Conservation (phyloP, 1,140 invertebrate genomes). For the Conus betulinus region DNA sequence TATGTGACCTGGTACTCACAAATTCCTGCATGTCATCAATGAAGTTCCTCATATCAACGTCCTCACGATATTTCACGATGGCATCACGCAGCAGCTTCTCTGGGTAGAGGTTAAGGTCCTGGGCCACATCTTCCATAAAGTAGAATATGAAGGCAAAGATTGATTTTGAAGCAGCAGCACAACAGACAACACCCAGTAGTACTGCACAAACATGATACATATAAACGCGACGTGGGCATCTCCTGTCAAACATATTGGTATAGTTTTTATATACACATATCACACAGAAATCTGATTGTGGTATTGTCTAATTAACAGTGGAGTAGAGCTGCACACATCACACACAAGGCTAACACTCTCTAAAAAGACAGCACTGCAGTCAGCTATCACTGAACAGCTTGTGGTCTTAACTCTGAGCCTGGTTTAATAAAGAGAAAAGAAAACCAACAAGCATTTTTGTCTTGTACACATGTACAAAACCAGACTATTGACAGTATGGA, state of each 20-base stretch:
- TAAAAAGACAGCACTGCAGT: too few relatives aligned
- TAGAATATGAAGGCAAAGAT: constrained; percentile 88
- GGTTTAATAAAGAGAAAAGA: too few relatives aligned
- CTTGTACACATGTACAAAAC: too few relatives aligned
- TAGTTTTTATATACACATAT: background rate
- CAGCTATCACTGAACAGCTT: too few relatives aligned
- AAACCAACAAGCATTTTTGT: too few relatives aligned
- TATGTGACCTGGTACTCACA: constrained; percentile 77
- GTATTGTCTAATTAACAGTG: too few relatives aligned
- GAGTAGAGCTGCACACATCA: too few relatives aligned
- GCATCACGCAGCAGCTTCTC: constrained; percentile 90
- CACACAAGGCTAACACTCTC: too few relatives aligned
- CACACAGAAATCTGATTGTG: too few relatives aligned
- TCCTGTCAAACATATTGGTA: background rate
- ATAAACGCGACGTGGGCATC: too few relatives aligned
- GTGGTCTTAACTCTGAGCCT: too few relatives aligned
- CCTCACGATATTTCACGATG: constrained; percentile 92
- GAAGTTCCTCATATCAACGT: constrained; percentile 93
- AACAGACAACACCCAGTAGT: constrained; percentile 89
- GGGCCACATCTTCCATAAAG: constrained; percentile 49
- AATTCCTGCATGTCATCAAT: constrained; percentile 95
- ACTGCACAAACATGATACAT: constrained; percentile 78
- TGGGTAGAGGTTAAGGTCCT: constrained; percentile 80
- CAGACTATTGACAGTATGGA: too few relatives aligned
- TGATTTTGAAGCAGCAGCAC: constrained; percentile 92